Percentiles rank a stretch among this genome's conserved stretches.
Conservation (phyloP, 2,888 invertebrate species). For the Hesperia comma region DNA sequence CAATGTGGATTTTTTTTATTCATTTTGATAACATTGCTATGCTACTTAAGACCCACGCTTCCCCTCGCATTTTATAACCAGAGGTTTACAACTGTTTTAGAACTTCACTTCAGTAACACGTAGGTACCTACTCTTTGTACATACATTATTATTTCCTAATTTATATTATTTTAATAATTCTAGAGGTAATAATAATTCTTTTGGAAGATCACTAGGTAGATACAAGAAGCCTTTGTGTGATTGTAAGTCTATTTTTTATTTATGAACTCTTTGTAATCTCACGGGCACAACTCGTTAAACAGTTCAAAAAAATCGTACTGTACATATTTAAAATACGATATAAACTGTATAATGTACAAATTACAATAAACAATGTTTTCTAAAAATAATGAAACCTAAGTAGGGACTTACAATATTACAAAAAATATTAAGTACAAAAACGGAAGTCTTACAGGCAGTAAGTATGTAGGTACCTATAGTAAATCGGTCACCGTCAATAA, state of each 20-base stretch:
- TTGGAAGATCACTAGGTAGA: background rate
- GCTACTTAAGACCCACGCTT: slow-evolving; percentile 17
- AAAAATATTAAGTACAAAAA: too few species aligned
- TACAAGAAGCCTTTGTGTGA: background rate
- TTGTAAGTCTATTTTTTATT: too few species aligned
- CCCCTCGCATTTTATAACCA: slow-evolving; percentile 20
- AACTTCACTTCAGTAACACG: background rate
- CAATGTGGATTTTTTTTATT: slow-evolving; percentile 12
- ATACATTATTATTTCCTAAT: background rate
- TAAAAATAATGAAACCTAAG: too few species aligned
- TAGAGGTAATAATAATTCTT: too few species aligned
- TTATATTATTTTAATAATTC: background rate
- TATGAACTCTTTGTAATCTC: too few species aligned
- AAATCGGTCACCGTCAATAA: too few species aligned
- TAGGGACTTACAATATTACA: too few species aligned
- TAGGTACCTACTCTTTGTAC: background rate
- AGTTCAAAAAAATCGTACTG: too few species aligned
- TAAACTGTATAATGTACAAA: background rate
- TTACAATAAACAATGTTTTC: background rate
- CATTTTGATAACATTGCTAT: slow-evolving; percentile 14
- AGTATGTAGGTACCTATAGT: too few species aligned
- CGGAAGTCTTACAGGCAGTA: too few species aligned
- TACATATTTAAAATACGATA: background rate
- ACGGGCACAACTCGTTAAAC: too few species aligned
- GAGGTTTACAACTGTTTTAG: background rate